These are phyloP conservation scores for Urocyon cinereoargenteus DNA, from an alignment of 2,797 vertebrate genomes.

Conservation along the genomic window DNA sequence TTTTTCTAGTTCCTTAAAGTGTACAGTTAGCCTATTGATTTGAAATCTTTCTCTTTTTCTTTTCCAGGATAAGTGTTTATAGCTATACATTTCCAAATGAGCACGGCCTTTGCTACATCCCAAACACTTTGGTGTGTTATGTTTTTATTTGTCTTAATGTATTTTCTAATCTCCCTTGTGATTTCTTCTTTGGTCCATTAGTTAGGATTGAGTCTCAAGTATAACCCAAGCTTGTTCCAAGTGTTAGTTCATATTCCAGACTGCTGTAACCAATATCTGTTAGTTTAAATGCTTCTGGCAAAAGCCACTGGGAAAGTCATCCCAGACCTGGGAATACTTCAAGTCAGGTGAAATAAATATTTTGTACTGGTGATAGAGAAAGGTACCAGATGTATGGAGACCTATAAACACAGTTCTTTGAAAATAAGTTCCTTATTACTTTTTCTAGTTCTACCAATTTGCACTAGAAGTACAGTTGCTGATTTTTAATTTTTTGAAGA, in stretches of 20 bases:
- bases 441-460: background rate
- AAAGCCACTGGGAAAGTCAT: background rate
- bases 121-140: background rate
- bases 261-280: background rate
- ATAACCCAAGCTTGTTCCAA: background rate
- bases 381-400: too few species aligned
- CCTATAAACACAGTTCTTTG: background rate
- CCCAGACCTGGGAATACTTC: fast-evolving
- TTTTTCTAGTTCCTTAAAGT: background rate
- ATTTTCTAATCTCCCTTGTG: background rate
- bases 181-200: background rate
- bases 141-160: background rate
- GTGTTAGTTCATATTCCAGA: background rate
- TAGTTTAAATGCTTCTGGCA: background rate
- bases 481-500: background rate
- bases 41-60: background rate
- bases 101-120: background rate
- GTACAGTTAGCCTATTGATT: background rate
- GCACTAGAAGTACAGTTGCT: background rate
- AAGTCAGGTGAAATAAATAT: background rate
- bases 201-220: background rate
- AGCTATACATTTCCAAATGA: background rate
- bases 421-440: background rate
- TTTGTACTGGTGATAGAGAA: background rate
- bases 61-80: background rate